phyloP scores from a whole-genome alignment of 2,888 invertebrate genomes.

The Tiliacea aurago region DNA sequence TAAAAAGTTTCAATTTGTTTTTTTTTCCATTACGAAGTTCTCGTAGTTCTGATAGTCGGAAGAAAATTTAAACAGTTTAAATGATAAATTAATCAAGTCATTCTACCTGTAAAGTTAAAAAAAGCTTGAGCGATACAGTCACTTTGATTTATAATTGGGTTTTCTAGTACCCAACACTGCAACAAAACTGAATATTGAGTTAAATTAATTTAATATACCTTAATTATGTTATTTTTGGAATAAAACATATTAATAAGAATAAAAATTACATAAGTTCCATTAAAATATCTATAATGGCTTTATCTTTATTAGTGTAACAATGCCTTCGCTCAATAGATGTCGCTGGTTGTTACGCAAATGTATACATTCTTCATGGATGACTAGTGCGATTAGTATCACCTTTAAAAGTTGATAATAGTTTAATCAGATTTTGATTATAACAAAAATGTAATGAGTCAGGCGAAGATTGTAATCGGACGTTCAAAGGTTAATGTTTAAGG shows the following conservation, averaged over 20 bases:
- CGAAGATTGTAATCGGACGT: neutral
- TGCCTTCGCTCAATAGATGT: constrained; percentile 36
- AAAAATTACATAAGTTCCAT: neutral
- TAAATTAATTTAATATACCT: too few species aligned
- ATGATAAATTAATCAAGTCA: too few species aligned
- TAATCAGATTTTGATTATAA: constrained; percentile 20
- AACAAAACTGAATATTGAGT: too few species aligned
- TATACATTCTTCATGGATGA: neutral
- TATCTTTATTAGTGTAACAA: neutral
- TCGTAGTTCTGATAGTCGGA: neutral
- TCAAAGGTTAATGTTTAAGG: neutral
- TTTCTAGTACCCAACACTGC: too few species aligned
- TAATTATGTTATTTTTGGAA: too few species aligned
- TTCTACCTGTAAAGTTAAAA: too few species aligned
- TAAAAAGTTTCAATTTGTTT: neutral
- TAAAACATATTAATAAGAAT: neutral
- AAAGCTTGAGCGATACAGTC: too few species aligned
- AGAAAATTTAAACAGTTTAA: too few species aligned
- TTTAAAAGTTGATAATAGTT: constrained; percentile 5
- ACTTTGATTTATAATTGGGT: too few species aligned
- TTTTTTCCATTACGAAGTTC: neutral
- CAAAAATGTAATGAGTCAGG: constrained; percentile 34
- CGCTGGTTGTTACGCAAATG: constrained; percentile 23
- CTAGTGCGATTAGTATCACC: neutral
- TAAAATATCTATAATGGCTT: neutral